Percentiles rank a stretch among this genome's conserved stretches.
Evolutionary conservation across 2,113 vertebrate genomes (phyloP).

Genomic region (Tupaia tana): DNA sequence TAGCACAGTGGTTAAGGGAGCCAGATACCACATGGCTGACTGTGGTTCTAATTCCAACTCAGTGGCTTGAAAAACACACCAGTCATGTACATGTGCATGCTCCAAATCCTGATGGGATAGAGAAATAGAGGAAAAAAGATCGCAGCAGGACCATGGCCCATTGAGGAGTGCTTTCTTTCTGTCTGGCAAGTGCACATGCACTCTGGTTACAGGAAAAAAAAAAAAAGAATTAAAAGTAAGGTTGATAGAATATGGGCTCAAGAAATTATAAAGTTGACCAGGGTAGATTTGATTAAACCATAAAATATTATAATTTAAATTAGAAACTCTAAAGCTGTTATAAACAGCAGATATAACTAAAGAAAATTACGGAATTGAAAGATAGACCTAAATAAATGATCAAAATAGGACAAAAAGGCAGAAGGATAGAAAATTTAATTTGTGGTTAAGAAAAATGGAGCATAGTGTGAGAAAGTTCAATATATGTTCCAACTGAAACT

Average conservation of each 20-base stretch:
- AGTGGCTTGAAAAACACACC: too few species aligned
- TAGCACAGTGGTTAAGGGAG: too few species aligned
- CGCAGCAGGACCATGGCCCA: too few species aligned
- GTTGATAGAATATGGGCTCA: background rate
- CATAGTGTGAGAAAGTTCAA: background rate
- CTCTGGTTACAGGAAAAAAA: too few species aligned
- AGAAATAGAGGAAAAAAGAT: too few species aligned
- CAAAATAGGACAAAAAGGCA: constrained; percentile 36
- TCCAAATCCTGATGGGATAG: too few species aligned
- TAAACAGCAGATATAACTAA: constrained; percentile 30
- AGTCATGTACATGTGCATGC: too few species aligned
- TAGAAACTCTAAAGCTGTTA: background rate
- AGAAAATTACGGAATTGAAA: constrained; percentile 30
- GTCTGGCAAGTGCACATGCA: too few species aligned
- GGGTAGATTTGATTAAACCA: background rate
- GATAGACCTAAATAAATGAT: constrained; percentile 27
- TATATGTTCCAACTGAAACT: background rate
- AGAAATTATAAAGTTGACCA: background rate
- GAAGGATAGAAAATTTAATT: constrained; percentile 15
- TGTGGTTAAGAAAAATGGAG: background rate
- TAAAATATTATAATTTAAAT: constrained; percentile 32
- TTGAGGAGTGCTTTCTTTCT: too few species aligned
- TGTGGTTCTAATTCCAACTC: too few species aligned
- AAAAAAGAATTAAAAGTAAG: constrained; percentile 1
- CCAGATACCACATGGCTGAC: too few species aligned